Evolutionary conservation across 2,888 invertebrate species (phyloP).

Genomic region (Andrena praecox): DNA sequence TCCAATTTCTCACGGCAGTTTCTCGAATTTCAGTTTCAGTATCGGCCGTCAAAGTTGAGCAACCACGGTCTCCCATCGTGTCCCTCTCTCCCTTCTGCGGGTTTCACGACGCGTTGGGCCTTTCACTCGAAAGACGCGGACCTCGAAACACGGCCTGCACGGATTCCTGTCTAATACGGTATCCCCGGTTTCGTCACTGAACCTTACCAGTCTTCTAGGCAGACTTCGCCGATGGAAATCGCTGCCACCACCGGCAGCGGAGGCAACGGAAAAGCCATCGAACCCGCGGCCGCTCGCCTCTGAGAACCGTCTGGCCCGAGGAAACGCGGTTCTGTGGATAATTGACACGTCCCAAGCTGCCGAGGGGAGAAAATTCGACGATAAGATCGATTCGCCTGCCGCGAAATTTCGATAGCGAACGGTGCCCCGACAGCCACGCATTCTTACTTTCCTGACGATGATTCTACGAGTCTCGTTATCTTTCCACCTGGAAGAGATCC

Average conservation of each 20-base stretch:
- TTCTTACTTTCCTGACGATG: not conserved
- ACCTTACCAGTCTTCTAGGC: conserved; percentile 35
- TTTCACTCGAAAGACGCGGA: conserved; percentile 70
- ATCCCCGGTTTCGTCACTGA: conserved; percentile 67
- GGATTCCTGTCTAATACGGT: conserved; percentile 72
- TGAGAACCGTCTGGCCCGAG: conserved; percentile 50
- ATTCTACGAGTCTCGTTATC: not conserved
- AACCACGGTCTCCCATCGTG: conserved; percentile 46
- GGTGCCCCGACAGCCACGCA: not conserved
- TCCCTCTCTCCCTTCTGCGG: conserved; percentile 21
- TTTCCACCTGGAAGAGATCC: not conserved
- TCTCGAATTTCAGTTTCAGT: conserved; percentile 70
- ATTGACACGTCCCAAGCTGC: conserved; percentile 62
- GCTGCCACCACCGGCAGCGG: not conserved
- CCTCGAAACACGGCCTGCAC: conserved; percentile 58
- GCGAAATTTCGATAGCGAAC: conserved; percentile 61
- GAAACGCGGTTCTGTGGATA: conserved; percentile 55
- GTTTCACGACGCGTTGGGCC: conserved; percentile 42
- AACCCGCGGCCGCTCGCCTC: conserved; percentile 17
- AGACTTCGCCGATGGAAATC: conserved; percentile 48
- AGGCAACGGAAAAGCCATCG: conserved; percentile 30
- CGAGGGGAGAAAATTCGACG: conserved; percentile 37
- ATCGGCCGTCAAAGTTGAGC: conserved; percentile 52
- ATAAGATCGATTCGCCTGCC: conserved; percentile 13
- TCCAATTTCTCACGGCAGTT: conserved; percentile 56